These are phyloP conservation scores for Periophthalmodon schlosseri DNA, from an alignment of 2,113 vertebrate species.

Conservation along the genomic window DNA sequence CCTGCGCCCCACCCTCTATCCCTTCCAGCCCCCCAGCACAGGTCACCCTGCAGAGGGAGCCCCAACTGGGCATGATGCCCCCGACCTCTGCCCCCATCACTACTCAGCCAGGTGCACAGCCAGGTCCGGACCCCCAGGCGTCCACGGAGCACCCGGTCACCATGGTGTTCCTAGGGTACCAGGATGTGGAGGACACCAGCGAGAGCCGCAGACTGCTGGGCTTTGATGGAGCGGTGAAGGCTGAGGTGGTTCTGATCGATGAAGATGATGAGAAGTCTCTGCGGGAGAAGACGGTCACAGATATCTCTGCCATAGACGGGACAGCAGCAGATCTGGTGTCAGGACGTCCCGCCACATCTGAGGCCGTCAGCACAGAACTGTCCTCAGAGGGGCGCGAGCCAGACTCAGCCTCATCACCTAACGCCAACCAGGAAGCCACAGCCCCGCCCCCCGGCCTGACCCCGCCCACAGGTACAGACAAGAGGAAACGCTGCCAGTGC, in stretches of 20 bases:
- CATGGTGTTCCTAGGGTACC: conserved; percentile 99
- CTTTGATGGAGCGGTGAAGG: conserved; percentile 94
- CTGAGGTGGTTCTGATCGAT: conserved; percentile 93
- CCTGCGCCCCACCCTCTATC: conserved; percentile 71
- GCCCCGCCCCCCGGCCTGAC: conserved; percentile 79
- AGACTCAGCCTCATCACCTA: conserved; percentile 79
- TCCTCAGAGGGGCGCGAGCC: conserved; percentile 91
- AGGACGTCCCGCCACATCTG: conserved; percentile 81
- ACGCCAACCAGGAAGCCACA: conserved; percentile 79
- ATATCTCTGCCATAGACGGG: conserved; percentile 89
- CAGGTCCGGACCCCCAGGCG: conserved; percentile 62
- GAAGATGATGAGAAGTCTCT: conserved; percentile 96
- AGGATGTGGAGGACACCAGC: conserved; percentile 89
- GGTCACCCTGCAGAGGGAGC: conserved; percentile 84
- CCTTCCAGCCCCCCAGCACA: conserved; percentile 71
- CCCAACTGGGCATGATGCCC: conserved; percentile 72
- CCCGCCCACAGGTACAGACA: conserved; percentile 94
- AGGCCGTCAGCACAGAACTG: conserved; percentile 91
- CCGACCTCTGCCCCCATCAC: conserved; percentile 53
- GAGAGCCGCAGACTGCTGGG: conserved; percentile 92
- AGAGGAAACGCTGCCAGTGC: conserved; percentile 99
- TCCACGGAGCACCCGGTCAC: conserved; percentile 88
- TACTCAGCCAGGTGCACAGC: conserved; percentile 52
- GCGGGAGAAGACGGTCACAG: conserved; percentile 96
- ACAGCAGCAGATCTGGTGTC: conserved; percentile 95